Conservation (phyloP, 2,113 vertebrate genomes). For the Phodopus roborovskii region DNA sequence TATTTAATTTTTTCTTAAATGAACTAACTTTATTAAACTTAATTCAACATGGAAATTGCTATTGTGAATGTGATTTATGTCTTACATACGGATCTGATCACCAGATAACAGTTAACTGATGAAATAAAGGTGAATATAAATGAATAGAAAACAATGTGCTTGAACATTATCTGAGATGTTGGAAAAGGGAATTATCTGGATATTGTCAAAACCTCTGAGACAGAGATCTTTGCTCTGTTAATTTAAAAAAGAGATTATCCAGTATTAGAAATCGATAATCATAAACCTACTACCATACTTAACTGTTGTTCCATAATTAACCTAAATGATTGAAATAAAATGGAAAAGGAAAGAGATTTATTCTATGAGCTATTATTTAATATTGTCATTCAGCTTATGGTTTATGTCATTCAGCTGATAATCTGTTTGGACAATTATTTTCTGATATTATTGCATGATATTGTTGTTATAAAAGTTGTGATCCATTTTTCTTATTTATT, state of each 20-base stretch:
- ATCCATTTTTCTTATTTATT: too few relatives aligned
- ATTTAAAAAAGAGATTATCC: neutral
- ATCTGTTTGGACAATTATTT: neutral
- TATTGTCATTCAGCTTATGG: neutral
- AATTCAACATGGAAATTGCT: neutral
- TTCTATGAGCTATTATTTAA: neutral
- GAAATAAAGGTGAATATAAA: neutral
- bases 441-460: neutral
- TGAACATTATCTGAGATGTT: neutral
- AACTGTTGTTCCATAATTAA: slow-evolving; percentile 24
- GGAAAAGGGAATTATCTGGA: neutral
- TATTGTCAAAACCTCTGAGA: neutral
- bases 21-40: neutral
- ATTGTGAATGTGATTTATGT: neutral
- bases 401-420: neutral
- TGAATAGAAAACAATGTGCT: neutral
- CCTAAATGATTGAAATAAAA: slow-evolving; percentile 19
- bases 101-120: neutral
- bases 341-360: neutral
- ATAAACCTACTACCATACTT: neutral
- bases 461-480: neutral
- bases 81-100: neutral
- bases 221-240: neutral
- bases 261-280: neutral
- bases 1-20: neutral